Base-by-base conservation (phyloP, 2,797 vertebrate species). In the Cottoperca gobio region DNA sequence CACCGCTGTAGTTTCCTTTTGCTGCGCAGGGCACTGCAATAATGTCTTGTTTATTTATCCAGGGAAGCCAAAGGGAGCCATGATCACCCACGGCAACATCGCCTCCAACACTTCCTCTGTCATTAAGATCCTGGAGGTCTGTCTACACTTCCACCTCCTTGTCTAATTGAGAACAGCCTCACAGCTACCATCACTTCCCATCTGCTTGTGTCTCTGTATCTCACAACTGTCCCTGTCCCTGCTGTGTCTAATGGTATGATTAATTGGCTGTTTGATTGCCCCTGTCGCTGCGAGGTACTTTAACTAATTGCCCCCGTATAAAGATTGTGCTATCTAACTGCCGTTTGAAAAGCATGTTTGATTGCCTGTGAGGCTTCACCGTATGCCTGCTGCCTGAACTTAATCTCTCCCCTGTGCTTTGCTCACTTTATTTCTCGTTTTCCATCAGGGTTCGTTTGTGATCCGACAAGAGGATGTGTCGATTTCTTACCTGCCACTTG, bases 81-180 rank as follows among this genome's bases (percentile, higher is more conserved):
- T 96, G 95, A 95, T 96, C 93, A 96, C 95, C 85, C 95, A 96
- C 85, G 95, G 95, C 89, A 96, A 96, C 93, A 96, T 96, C 86
- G 93, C 94, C 86, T 95, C 95, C 87, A 95, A 96, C 89, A 92
- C 94, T 76, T 96, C 95, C 89, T 95, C 95, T 84, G 95, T 95
- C 89, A 95, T 95, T 90, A 96, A 95, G 93, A 95, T 96, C 91
- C 92, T 95, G 86, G 95, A 96, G 95, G 95, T 96, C 90, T 89
- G 95, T 91, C 91, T 92, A 86, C 85, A 88, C 79, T 91, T 90
- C 92, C 86, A 83, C 90, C 90, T 90, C 88, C 79, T 85, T 89
- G 85, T 90, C 80, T 90, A 93, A 93, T 93, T 93, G 89, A 91
- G 89, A 93, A 91, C 90, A 93, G 91, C 85, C 82, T 90, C 71